Base-by-base conservation (phyloP, 1,140 invertebrate genomes). In the Zaprionus lachaisei region DNA sequence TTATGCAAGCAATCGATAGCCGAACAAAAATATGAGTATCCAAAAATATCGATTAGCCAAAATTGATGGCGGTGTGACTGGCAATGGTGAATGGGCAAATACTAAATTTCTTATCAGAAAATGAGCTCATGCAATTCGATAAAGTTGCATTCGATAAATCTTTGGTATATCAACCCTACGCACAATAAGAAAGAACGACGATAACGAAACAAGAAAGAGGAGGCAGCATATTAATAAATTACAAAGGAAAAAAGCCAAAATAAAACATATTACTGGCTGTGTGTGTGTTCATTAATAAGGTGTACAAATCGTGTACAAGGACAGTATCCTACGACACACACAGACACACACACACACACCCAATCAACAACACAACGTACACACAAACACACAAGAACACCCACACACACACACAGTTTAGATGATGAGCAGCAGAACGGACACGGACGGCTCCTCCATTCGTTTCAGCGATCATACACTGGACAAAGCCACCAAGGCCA, bases 401-500 rank as follows among this genome's bases (percentile, higher is more conserved):
- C 56, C 20, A 58, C 70, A 63, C 51, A 66, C n/a, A 72, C 54
- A 69, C 78, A 72, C 84, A 89, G 84, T 79, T 84, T 89, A 89
- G 85, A 89, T 89, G 85, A 92, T 92, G 91, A 92, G 91, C 82
- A 92, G 90, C 80, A 90, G 83, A 77, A 90, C 86, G 69, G 77
- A 81, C 79, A 75, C 89, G 74, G 92, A 92, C 71, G 91, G 84
- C 72, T 89, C 92, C 79, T 92, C 95, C 84, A 96, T 98, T 91
- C 95, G 96, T 93, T 98, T 98, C 94, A 98, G 97, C 94, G 97
- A 97, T 81, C 97, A 99, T 94, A 99, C 99, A 79, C 94, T 98
- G 91, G 99, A 99, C 95, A 99, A 99, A 94, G 99, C 99, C 71
- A 99, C 98, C 89, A 99, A 99, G 94, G 98, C 99, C 76, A 99